A percentile compares a stretch with the other conserved stretches of the same genome.
Evolutionary conservation across 2,797 vertebrate species (phyloP).

Genomic region (Crypturellus tataupa): DNA sequence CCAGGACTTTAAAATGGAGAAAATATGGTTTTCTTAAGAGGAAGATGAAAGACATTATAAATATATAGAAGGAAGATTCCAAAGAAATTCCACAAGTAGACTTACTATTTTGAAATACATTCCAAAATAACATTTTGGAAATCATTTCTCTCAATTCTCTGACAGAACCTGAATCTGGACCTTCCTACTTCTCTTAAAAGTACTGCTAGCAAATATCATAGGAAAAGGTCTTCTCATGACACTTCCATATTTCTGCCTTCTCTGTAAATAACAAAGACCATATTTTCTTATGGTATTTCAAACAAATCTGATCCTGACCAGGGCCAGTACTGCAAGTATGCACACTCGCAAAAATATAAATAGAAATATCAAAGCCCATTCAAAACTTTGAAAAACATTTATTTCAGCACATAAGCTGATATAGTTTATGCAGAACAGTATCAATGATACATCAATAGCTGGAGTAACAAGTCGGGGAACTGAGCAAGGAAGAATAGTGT

Average conservation of each 20-base stretch:
- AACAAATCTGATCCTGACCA: not conserved
- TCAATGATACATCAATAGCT: not conserved
- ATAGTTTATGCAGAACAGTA: not conserved
- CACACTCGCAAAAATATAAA: not conserved
- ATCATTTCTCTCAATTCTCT: not conserved
- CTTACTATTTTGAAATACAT: not conserved
- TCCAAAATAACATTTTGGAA: not conserved
- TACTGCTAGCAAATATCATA: not conserved
- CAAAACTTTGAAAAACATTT: not conserved
- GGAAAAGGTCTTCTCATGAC: not conserved
- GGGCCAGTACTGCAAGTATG: not conserved
- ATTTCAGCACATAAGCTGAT: not conserved
- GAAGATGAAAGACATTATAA: not conserved
- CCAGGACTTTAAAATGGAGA: not conserved
- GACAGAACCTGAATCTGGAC: not conserved
- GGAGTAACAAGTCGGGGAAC: not conserved
- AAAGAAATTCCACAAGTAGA: not conserved
- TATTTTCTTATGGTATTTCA: not conserved
- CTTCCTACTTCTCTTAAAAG: slow-evolving; percentile 4
- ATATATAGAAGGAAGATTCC: not conserved
- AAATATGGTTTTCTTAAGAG: not conserved
- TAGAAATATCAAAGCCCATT: not conserved
- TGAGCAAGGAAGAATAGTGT: not conserved
- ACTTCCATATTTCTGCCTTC: not conserved
- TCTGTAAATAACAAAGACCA: not conserved